Base-by-base conservation (phyloP, 2,888 invertebrate genomes). In the Heteromyza rotundicornis region DNA sequence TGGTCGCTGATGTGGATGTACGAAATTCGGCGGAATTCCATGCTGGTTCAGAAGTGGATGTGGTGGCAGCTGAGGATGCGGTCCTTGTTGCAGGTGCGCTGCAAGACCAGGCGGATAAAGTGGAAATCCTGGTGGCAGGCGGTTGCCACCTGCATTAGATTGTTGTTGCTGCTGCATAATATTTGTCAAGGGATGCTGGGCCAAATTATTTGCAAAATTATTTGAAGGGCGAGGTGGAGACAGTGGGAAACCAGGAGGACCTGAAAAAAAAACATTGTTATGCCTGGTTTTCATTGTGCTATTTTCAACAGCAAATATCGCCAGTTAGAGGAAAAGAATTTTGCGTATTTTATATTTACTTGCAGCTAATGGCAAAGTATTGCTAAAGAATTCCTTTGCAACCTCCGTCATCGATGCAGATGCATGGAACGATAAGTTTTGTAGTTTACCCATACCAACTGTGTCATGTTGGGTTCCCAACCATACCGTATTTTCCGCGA, bases 31-130 rank as follows among this genome's bases (percentile, higher is more conserved):
- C 20, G 73, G 68, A 57, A 73, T 47, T 10, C 68, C 66, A 53
- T 50, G 63, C 24, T 73, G 77, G 54, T 74, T 77, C 17, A 79
- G 62, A 22, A 79, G 53, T 17, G 79, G 75, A 66, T 79, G 78
- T 55, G 69, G 74, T 52, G 75, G 75, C 60, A 70, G 54, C 84
- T 85, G 66, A 82, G 77, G 64, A 83, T 77, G 67, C 82, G 77
- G 8, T 82, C 50, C 59, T 12, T 63, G 67, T 19, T 52, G 59
- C 20, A 73, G 44, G 60, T 74, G 84, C 10, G 74, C 60, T 17
- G 64, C 56, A 27, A 77, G 24, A 2, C 76, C 79, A 19, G 72
- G 69, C 20, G 75, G 75, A 66, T 74, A 81, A 17, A 81, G 70
- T 40, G 73, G 72, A 60, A 81, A 80, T 12, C 80, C 77, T 50